phyloP scores from a whole-genome alignment of 2,113 vertebrate species.

The Sphyrna mokarran region DNA sequence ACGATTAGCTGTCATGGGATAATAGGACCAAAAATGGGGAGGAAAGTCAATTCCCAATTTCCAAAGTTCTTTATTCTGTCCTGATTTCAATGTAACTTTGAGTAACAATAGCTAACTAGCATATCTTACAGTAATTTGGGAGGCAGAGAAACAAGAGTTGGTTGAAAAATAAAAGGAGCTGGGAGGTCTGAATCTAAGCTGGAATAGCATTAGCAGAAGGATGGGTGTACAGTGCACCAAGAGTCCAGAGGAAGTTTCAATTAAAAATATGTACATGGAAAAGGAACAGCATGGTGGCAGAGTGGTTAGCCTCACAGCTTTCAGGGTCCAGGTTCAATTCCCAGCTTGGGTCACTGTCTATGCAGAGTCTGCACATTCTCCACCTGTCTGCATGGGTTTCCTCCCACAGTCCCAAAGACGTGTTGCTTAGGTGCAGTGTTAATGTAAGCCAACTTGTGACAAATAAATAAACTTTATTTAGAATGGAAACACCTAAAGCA shows the following conservation, averaged over 20 bases:
- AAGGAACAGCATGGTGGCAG: neutral
- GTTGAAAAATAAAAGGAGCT: neutral
- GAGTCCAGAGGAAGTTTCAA: neutral
- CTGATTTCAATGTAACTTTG: neutral
- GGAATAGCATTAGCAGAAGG: neutral
- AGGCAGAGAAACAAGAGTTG: neutral
- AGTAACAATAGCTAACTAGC: neutral
- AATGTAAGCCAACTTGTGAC: too few relatives aligned
- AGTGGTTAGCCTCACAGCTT: too few relatives aligned
- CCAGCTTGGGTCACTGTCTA: too few relatives aligned
- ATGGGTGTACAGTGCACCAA: neutral
- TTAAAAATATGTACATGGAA: neutral
- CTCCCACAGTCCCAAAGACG: too few relatives aligned
- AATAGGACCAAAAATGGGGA: neutral
- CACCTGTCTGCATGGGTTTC: too few relatives aligned
- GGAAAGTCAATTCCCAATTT: neutral
- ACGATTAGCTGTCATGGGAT: neutral
- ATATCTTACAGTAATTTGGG: neutral
- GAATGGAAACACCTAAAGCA: neutral
- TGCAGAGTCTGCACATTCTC: too few relatives aligned
- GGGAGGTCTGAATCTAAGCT: neutral
- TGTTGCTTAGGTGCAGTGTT: too few relatives aligned
- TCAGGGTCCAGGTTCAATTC: too few relatives aligned
- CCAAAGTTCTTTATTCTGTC: neutral
- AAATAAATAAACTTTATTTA: neutral